Conservation (phyloP, 2,113 vertebrate genomes). For the Acanthisitta chloris region DNA sequence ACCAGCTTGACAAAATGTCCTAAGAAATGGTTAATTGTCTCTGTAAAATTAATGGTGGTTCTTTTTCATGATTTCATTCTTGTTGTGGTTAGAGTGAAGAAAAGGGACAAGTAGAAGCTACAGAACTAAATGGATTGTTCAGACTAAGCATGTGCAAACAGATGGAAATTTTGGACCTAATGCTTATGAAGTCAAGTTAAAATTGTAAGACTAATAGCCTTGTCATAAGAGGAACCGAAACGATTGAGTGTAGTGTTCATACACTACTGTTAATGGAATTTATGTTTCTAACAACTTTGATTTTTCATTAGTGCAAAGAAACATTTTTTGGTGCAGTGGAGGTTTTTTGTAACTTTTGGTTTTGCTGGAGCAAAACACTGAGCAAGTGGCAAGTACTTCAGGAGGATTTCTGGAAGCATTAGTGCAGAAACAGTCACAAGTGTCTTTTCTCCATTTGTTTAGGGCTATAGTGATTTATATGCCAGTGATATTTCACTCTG, state of each 20-base stretch:
- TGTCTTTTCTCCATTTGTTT: neutral
- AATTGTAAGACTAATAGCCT: neutral
- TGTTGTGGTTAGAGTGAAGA: neutral
- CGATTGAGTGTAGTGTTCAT: neutral
- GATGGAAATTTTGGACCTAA: neutral
- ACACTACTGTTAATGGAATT: neutral
- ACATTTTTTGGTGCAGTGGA: accelerated
- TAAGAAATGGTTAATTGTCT: neutral
- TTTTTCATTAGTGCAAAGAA: neutral
- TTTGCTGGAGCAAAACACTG: neutral
- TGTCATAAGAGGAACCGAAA: neutral
- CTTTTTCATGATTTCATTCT: neutral
- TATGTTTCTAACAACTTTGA: neutral
- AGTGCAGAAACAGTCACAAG: neutral
- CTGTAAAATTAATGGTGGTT: neutral
- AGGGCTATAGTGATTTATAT: neutral
- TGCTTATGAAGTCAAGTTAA: neutral
- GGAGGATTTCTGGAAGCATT: neutral
- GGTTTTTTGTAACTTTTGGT: neutral
- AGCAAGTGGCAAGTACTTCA: neutral
- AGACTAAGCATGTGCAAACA: neutral
- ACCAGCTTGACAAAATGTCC: neutral
- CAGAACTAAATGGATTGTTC: neutral
- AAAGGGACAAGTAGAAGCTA: neutral
- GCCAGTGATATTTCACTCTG: neutral